Evolutionary conservation across 2,888 invertebrate genomes (phyloP).

Genomic region (Lypha dubia): DNA sequence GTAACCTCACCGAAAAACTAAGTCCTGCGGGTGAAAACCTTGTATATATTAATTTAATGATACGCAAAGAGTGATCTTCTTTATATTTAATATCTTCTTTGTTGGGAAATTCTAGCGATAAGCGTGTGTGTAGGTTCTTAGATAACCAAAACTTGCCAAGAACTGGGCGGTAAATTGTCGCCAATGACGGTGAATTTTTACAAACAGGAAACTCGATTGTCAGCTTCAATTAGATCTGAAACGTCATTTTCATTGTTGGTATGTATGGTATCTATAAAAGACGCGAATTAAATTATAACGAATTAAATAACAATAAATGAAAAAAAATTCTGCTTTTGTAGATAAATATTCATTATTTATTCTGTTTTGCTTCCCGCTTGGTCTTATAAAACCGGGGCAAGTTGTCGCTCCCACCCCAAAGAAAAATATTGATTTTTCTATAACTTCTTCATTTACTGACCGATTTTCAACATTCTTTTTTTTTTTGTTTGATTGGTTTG

Average conservation of each 20-base stretch:
- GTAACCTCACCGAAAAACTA: slow-evolving; percentile 72
- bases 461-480: no score
- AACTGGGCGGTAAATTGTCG: slow-evolving; percentile 83
- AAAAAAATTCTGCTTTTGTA: no score
- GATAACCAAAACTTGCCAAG: slow-evolving; percentile 90
- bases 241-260: slow-evolving; percentile 52
- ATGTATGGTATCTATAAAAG: not conserved
- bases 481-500: no score
- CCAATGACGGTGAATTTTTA: slow-evolving; percentile 5
- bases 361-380: no score
- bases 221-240: slow-evolving; percentile 78
- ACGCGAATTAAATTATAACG: no score
- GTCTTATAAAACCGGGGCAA: no score
- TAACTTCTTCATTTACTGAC: no score
- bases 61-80: slow-evolving; percentile 73
- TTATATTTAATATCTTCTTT: no score
- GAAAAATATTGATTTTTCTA: no score
- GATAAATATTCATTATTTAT: no score
- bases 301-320: no score
- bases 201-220: slow-evolving; percentile 46
- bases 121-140: slow-evolving; percentile 85
- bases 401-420: no score
- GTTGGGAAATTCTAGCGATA: slow-evolving; percentile 56
- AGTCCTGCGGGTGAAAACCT: slow-evolving; percentile 71
- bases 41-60: slow-evolving; percentile 74